These are phyloP conservation scores for Calameuta pallipes DNA, from an alignment of 2,888 invertebrate genomes.

Conservation along the genomic window DNA sequence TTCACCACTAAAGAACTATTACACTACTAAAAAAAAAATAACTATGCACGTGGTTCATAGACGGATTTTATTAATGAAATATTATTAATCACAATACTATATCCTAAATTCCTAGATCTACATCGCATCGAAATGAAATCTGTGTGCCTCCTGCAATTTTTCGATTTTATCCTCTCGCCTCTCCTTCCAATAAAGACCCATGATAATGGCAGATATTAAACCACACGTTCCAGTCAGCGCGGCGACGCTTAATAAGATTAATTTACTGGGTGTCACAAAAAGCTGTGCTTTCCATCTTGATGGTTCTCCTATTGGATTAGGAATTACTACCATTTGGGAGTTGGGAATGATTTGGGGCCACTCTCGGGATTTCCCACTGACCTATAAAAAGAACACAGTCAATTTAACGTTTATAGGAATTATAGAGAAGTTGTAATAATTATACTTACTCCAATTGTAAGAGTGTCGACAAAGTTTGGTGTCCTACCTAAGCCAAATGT, in stretches of 20 bases:
- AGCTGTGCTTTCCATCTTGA: conserved; percentile 89
- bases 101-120: conserved; percentile 58
- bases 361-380: conserved; percentile 69
- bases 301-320: conserved; percentile 82
- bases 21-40: background rate
- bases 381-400: conserved; percentile 40
- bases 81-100: conserved; percentile 3
- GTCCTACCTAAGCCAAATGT: conserved; percentile 98
- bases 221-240: conserved; percentile 89
- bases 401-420: background rate
- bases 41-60: background rate
- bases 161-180: conserved; percentile 84
- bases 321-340: conserved; percentile 96
- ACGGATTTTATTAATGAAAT: conserved; percentile 4
- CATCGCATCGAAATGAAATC: conserved; percentile 90
- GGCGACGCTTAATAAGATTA: conserved; percentile 91
- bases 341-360: conserved; percentile 97
- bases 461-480: conserved; percentile 94
- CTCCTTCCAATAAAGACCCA: conserved; percentile 91
- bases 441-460: conserved; percentile 79
- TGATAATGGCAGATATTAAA: conserved; percentile 86
- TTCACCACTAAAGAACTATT: background rate
- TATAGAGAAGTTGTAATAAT: background rate
- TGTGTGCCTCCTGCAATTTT: conserved; percentile 81
- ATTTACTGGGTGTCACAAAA: conserved; percentile 94